A percentile compares a stretch with the other conserved stretches of the same genome.
phyloP scores from a whole-genome alignment of 1,140 invertebrate species.

The Drosophila triauraria region DNA sequence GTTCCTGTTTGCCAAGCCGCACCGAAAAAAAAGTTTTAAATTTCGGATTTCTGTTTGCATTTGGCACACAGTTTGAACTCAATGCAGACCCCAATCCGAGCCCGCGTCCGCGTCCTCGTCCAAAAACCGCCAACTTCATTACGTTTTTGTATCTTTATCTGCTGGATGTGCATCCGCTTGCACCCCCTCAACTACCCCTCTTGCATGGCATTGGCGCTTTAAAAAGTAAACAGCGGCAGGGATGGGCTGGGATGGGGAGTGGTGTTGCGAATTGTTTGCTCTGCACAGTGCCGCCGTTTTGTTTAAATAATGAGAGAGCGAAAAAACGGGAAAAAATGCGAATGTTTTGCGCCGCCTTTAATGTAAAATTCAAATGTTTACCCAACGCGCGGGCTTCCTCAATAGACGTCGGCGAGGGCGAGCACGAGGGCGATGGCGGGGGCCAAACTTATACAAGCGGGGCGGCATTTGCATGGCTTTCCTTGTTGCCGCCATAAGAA shows the following conservation, averaged over 20 bases:
- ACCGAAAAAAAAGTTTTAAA: slow-evolving; percentile 69
- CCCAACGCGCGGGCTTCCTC: slow-evolving; percentile 72
- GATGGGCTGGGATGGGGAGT: slow-evolving; percentile 9
- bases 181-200: neutral
- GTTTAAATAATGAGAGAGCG: slow-evolving; percentile 71
- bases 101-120: slow-evolving; percentile 10
- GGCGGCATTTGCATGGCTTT: slow-evolving; percentile 78
- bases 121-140: slow-evolving; percentile 67
- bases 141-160: slow-evolving; percentile 77
- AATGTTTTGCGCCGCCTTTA: slow-evolving; percentile 76
- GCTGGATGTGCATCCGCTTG: slow-evolving; percentile 33
- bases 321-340: slow-evolving; percentile 64
- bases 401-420: slow-evolving; percentile 15
- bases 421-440: neutral
- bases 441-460: slow-evolving; percentile 64
- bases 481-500: slow-evolving; percentile 73
- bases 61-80: slow-evolving; percentile 73
- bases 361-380: slow-evolving; percentile 84
- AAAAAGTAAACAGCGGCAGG: slow-evolving; percentile 66
- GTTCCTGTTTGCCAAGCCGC: slow-evolving; percentile 63
- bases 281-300: slow-evolving; percentile 78
- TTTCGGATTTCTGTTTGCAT: slow-evolving; percentile 77
- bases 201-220: slow-evolving; percentile 73
- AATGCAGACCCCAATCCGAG: slow-evolving; percentile 50
- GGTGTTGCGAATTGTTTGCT: slow-evolving; percentile 63